These are phyloP conservation scores for Axis porcinus DNA, from an alignment of 2,113 vertebrate genomes.

Conservation along the genomic window DNA sequence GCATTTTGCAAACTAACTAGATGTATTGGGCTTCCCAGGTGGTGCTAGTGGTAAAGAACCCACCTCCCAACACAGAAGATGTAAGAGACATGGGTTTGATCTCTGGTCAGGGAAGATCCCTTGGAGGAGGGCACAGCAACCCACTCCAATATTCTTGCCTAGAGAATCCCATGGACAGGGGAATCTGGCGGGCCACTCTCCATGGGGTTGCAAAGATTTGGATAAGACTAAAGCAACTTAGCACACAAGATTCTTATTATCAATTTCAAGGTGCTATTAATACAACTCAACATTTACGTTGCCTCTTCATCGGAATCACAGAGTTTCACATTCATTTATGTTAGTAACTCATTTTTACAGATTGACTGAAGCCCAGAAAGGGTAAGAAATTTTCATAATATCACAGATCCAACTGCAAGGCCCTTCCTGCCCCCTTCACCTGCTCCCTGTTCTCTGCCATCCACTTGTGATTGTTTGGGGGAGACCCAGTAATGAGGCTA, in stretches of 20 bases:
- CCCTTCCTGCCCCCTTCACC: neutral
- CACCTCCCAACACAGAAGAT: neutral
- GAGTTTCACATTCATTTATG: constrained; percentile 18
- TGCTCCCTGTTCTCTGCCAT: neutral
- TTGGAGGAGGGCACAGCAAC: fast-evolving
- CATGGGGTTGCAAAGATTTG: neutral
- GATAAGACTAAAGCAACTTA: neutral
- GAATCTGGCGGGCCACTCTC: neutral
- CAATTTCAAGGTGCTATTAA: neutral
- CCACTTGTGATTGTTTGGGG: neutral
- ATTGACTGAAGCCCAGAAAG: constrained; percentile 48
- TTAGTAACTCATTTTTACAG: constrained; percentile 14
- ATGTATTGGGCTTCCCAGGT: neutral
- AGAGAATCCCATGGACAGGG: neutral
- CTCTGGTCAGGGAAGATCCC: neutral
- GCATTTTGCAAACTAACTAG: neutral
- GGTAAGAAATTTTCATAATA: constrained; percentile 56
- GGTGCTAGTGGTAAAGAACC: neutral
- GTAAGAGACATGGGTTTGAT: neutral
- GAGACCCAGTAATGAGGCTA: neutral
- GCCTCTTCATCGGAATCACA: neutral
- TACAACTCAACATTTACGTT: neutral
- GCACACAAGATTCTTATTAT: neutral
- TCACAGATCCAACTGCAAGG: constrained; percentile 49
- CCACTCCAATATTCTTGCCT: neutral